Base-by-base conservation (phyloP, 2,888 invertebrate species). In the Sesamia inferens region DNA sequence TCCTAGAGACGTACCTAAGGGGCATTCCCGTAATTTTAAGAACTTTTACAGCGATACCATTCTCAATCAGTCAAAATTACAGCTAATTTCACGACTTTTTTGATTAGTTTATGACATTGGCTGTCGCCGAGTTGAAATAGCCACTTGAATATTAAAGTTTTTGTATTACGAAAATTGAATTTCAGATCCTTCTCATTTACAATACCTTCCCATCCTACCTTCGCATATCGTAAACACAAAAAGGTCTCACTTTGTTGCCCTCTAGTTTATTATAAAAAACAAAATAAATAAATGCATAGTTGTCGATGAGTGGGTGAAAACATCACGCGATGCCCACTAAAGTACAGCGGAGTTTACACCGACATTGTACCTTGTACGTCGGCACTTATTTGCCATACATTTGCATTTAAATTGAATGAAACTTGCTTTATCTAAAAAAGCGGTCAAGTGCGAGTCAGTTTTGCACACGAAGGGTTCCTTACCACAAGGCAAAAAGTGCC, bases 361-460 rank as follows among this genome's bases (percentile, higher is more conserved):
- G 59, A 70, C 74, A 55, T 62, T 74, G 78, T 82, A 76, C 31
- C 22, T 59, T 64, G 61, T 75, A 74, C 62, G 73, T 69, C 78
- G 66, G 55, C 76, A 76, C 72, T 79, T 76, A 79, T 76, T 83
- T 77, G 65, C 71, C 55, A 78, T 80, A 73, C 68, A 84, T 85
- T 87, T 85, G 80, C 84, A 88, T 85, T 82, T 87, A 82, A 88
- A 89, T 85, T 82, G 81, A 80, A 84, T 74, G 64, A 66, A 76
- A 83, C 76, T 79, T 71, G 63, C 39, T 80, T 66, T 63, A 74
- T 59, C 79, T 77, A 77, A 69, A 54, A 51, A 54, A 54, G 5
- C 51, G 11, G n/a, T 10, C 51, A 54, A n/a, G n/a, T n/a, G n/a
- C n/a, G n/a, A n/a, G n/a, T 54, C n/a, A n/a, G 51, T 10, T 54